Evolutionary conservation across 1,140 invertebrate genomes (phyloP).

Genomic region (Zaprionus tsacasi): DNA sequence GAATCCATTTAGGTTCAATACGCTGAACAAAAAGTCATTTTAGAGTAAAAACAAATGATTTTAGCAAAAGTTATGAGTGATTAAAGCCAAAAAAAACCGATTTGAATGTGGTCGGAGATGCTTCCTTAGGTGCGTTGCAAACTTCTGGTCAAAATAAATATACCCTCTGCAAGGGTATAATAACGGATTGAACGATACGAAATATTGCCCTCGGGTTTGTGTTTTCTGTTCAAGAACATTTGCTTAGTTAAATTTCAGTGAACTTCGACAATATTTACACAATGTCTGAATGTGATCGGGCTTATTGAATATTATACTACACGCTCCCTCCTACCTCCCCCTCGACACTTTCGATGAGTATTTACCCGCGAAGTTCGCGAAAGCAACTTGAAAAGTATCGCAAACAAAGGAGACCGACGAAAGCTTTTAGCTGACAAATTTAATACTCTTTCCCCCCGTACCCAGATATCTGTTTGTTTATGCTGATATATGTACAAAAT

Average conservation of each 20-base stretch:
- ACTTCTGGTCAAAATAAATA: too few relatives aligned
- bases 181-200: not conserved
- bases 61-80: too few relatives aligned
- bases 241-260: conserved; percentile 47
- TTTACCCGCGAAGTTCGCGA: conserved; percentile 26
- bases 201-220: not conserved
- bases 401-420: conserved; percentile 47
- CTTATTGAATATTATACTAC: conserved; percentile 1
- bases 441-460: conserved; percentile 20
- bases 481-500: too few relatives aligned
- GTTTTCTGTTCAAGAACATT: conserved; percentile 20
- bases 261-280: conserved; percentile 62
- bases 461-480: conserved; percentile 31
- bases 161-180: too few relatives aligned
- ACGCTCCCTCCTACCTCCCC: too few relatives aligned
- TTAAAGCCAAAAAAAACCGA: too few relatives aligned
- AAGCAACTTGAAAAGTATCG: conserved; percentile 1
- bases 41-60: too few relatives aligned
- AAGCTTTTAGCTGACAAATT: conserved; percentile 56
- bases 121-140: too few relatives aligned
- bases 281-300: conserved; percentile 7
- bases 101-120: too few relatives aligned
- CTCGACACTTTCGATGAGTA: not conserved
- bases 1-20: too few relatives aligned
- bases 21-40: too few relatives aligned